phyloP scores from a whole-genome alignment of 2,888 invertebrate species.

The Deilephila porcellus region DNA sequence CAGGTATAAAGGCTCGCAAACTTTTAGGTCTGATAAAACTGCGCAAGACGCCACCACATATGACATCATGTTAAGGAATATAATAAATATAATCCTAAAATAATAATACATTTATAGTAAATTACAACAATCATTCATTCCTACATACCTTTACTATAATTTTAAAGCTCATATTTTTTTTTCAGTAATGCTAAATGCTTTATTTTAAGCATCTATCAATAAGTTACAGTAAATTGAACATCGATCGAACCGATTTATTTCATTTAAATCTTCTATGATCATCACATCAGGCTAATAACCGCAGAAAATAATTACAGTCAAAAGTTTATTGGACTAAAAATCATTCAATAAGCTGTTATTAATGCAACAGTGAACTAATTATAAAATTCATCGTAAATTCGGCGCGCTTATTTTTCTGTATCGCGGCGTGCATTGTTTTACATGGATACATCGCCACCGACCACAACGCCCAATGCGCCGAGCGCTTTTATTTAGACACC shows the following conservation, averaged over 20 bases:
- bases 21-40: too few species aligned
- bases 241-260: background rate
- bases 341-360: background rate
- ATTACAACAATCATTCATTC: background rate
- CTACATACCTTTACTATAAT: background rate
- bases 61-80: too few species aligned
- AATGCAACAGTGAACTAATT: constrained; percentile 27
- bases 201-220: background rate
- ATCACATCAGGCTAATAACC: background rate
- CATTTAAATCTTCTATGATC: constrained; percentile 3
- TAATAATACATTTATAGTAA: too few species aligned
- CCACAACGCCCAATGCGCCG: constrained; percentile 64
- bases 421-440: constrained; percentile 62
- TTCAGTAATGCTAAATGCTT: background rate
- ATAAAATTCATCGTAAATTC: constrained; percentile 41
- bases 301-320: constrained; percentile 4
- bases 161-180: background rate
- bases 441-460: constrained; percentile 62
- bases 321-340: constrained; percentile 7
- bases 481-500: constrained; percentile 82
- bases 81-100: too few species aligned
- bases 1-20: too few species aligned
- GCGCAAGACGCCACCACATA: too few species aligned
- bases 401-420: constrained; percentile 48
- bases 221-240: background rate